phyloP scores from a whole-genome alignment of 37 sponge, comb jelly and placozoan species.

The Tethya wilhelma region DNA sequence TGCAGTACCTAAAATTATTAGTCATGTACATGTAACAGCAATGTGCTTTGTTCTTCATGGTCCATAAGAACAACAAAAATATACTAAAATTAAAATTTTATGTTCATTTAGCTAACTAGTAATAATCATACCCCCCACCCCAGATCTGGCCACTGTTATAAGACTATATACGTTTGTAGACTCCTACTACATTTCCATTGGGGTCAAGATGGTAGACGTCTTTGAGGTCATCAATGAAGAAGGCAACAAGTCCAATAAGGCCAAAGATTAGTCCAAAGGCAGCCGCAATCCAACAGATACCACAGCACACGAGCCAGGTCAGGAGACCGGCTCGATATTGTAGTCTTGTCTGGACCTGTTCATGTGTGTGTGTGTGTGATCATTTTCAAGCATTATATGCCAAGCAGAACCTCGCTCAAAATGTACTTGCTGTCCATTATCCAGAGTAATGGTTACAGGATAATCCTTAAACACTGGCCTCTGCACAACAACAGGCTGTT shows the following conservation, averaged over 20 bases:
- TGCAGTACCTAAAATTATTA: background rate
- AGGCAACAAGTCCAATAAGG: conserved; percentile 13
- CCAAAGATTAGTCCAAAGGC: conserved; percentile 19
- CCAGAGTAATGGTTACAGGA: conserved; percentile 11
- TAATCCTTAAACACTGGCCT: background rate
- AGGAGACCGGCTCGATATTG: conserved; percentile 14
- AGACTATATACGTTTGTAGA: conserved; percentile 33
- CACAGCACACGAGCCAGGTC: conserved; percentile 27
- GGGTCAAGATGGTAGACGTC: conserved; percentile 44
- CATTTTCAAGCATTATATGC: background rate
- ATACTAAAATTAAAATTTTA: background rate
- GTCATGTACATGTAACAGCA: no score
- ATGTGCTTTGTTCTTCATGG: no score
- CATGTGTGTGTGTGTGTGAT: background rate
- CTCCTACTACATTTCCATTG: conserved; percentile 36
- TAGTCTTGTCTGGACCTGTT: conserved; percentile 13
- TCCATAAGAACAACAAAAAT: background rate
- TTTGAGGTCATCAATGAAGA: conserved; percentile 28
- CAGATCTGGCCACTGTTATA: background rate
- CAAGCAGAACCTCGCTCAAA: no score
- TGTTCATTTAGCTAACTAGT: background rate
- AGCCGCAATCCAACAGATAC: background rate
- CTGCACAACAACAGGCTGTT: background rate
- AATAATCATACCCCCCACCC: background rate
- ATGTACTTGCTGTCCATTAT: conserved; percentile 20